A percentile compares a stretch with the other conserved stretches of the same genome.
These are phyloP conservation scores for Isaurus tuberculatus DNA, from an alignment of 92 coral and sea anemone genomes.

Conservation along the genomic window DNA sequence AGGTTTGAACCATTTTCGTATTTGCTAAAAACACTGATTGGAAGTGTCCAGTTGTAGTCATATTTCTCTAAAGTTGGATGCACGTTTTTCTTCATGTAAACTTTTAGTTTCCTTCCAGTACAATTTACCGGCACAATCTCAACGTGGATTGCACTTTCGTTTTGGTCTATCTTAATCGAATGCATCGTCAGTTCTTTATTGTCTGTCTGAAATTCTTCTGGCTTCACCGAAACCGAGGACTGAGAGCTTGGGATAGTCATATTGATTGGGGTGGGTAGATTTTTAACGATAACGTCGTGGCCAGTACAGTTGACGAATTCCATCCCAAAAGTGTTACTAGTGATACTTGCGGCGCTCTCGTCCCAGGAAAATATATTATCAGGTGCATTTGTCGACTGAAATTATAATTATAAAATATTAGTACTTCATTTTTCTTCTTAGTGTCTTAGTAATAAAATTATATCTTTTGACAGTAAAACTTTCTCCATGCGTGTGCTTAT, in stretches of 20 bases:
- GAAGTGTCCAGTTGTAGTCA: constrained; percentile 79
- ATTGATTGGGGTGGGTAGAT: constrained; percentile 58
- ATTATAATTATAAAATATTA: background rate
- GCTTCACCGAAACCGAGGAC: background rate
- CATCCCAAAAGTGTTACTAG: constrained; percentile 71
- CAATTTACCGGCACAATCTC: constrained; percentile 75
- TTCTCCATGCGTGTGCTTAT: too few species aligned
- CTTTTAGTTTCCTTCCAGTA: constrained; percentile 49
- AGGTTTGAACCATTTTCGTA: constrained; percentile 31
- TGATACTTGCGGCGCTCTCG: constrained; percentile 58
- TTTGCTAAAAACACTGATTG: constrained; percentile 40
- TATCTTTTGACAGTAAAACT: too few species aligned
- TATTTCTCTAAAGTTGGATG: constrained; percentile 58
- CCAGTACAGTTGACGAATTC: constrained; percentile 69
- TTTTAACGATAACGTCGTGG: constrained; percentile 52
- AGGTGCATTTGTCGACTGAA: constrained; percentile 39
- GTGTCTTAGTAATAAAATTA: background rate
- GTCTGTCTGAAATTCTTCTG: constrained; percentile 42
- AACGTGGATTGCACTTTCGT: constrained; percentile 76
- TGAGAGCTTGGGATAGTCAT: constrained; percentile 68
- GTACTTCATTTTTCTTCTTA: background rate
- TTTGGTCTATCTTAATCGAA: constrained; percentile 51
- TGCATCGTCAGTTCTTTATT: constrained; percentile 59
- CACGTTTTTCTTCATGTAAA: constrained; percentile 56
- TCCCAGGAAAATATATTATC: constrained; percentile 66